Conservation (phyloP, 1,140 invertebrate genomes). For the Zaprionus ghesquierei region DNA sequence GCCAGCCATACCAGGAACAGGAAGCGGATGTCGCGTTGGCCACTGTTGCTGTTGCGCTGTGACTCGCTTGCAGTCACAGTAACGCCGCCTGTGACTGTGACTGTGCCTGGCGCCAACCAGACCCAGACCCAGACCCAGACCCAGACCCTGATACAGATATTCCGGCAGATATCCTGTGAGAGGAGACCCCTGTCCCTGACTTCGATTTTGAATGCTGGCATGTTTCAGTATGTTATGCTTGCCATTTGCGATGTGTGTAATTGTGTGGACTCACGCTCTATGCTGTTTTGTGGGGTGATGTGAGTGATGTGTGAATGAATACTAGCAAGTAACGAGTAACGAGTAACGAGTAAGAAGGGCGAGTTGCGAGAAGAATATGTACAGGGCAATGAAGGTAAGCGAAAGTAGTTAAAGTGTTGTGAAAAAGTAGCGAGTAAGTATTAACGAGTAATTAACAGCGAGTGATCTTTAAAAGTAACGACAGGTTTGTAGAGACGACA, state of each 20-base stretch:
- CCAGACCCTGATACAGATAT: constrained; percentile 5
- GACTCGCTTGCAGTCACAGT: background rate
- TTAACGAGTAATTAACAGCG: background rate
- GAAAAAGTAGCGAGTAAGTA: background rate
- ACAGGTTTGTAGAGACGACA: no score
- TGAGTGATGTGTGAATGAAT: background rate
- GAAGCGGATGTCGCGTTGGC: constrained; percentile 77
- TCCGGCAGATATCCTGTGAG: background rate
- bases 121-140: constrained; percentile 10
- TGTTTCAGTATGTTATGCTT: constrained; percentile 8
- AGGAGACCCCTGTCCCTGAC: background rate
- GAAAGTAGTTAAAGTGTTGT: background rate
- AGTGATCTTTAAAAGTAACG: background rate
- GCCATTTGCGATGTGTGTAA: constrained; percentile 34
- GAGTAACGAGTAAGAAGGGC: background rate
- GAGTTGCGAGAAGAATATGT: background rate
- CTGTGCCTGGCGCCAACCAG: constrained; percentile 26
- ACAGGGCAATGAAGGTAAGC: background rate
- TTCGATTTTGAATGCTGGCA: background rate
- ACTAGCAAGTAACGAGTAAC: background rate
- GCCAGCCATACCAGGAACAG: constrained; percentile 56
- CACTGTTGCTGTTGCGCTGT: constrained; percentile 54
- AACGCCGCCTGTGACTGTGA: constrained; percentile 2
- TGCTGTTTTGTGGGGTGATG: background rate
- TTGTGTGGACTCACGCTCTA: constrained; percentile 22